Evolutionary conservation across 2,888 invertebrate genomes (phyloP), one percentile per base, ranked within the genome.

Genomic region (Lithophane semibrunnea): DNA sequence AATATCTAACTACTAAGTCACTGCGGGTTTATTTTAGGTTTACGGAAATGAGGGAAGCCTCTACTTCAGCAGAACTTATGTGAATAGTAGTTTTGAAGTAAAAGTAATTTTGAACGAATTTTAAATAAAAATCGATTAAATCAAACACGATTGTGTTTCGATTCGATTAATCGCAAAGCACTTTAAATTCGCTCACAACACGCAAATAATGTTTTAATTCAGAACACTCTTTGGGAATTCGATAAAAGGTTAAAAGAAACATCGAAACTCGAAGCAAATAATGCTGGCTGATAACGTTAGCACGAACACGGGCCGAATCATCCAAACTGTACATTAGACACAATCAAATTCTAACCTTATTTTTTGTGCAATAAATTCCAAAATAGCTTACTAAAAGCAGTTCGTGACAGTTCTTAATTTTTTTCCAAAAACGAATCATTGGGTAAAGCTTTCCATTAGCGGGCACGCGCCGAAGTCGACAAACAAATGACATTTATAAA

Each of bases 401-500:
- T 91, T 93, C 94, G 93, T 94, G 94, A 92, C 93, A 93, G 90
- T 88, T 88, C 87, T 85, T 88, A 88, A 86, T 92, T 92, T 94
- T 93, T 94, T 93, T 91, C 56, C 83, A 91, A 92, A 93, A 94
- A 93, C 91, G 91, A 93, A 92, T 92, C 91, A 91, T 90, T 92
- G 90, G 91, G 91, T 92, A 92, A 93, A 91, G 94, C 95, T 94
- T 95, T 95, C 95, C 95, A 96, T 96, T 96, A 96, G 95, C 90
- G 91, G 94, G 96, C 96, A 96, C 96, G 96, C 94, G 96, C 95
- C 94, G 93, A 91, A 91, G 90, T 94, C 94, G 91, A 94, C 93
- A 94, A 94, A 95, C 94, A 95, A 95, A 95, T 95, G 94, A 94
- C 94, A 94, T 94, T 95, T 95, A 92, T 90, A 94, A 94, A 93